Conservation (phyloP, 1,140 invertebrate species). For the Helicoverpa zea region DNA sequence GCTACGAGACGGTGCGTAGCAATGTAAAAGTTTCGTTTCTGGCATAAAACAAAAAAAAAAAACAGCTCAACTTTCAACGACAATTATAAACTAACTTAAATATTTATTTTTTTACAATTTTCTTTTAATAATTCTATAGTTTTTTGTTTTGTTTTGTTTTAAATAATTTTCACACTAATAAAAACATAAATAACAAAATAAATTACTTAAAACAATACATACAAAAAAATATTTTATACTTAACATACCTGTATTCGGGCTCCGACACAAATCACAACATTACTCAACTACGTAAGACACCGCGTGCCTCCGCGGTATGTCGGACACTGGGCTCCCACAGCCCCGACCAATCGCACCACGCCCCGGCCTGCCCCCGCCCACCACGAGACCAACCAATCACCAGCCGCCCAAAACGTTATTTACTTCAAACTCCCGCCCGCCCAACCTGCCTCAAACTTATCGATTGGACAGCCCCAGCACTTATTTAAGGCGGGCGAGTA, state of each 20-base stretch:
- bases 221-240: neutral
- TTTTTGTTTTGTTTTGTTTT: too few species aligned
- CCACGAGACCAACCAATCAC: slow-evolving; percentile 63
- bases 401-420: slow-evolving; percentile 73
- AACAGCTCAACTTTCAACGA: neutral
- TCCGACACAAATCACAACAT: slow-evolving; percentile 65
- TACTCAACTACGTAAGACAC: slow-evolving; percentile 34
- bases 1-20: slow-evolving; percentile 12
- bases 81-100: too few species aligned
- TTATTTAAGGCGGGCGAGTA: slow-evolving; percentile 81
- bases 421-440: slow-evolving; percentile 77
- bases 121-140: neutral
- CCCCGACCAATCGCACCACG: slow-evolving; percentile 47
- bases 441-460: slow-evolving; percentile 72
- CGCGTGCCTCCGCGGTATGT: neutral
- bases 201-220: neutral
- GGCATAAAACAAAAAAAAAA: too few species aligned
- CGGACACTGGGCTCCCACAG: slow-evolving; percentile 15
- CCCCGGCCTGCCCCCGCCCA: slow-evolving; percentile 62
- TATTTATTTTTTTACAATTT: too few species aligned
- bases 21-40: neutral
- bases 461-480: slow-evolving; percentile 77
- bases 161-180: neutral
- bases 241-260: slow-evolving; percentile 31
- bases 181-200: neutral